phyloP scores from a whole-genome alignment of 2,113 vertebrate species.

The Asarcornis scutulata region DNA sequence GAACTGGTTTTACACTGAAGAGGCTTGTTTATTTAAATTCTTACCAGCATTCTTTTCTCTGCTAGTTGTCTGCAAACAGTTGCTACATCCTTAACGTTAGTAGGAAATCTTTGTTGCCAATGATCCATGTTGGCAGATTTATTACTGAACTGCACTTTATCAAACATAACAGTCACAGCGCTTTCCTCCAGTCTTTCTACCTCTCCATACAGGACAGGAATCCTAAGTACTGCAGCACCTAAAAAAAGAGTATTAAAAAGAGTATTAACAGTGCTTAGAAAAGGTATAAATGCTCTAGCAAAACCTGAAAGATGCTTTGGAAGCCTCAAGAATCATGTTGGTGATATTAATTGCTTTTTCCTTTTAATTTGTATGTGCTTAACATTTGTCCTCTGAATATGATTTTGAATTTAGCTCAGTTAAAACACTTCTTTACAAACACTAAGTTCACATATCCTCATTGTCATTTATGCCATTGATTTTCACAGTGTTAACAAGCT shows the following conservation, averaged over 20 bases:
- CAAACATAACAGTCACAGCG: constrained; percentile 90
- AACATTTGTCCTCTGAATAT: neutral
- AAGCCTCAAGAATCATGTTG: neutral
- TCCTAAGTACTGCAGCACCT: constrained; percentile 90
- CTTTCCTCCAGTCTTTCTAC: constrained; percentile 92
- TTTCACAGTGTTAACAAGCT: neutral
- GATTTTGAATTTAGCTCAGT: neutral
- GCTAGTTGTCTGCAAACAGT: constrained; percentile 88
- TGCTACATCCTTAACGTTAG: constrained; percentile 88
- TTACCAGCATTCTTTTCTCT: constrained; percentile 88
- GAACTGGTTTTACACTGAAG: neutral
- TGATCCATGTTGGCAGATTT: constrained; percentile 92
- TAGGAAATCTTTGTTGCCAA: constrained; percentile 91
- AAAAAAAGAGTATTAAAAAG: neutral
- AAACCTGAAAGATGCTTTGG: neutral
- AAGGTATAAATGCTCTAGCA: neutral
- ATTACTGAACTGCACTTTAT: constrained; percentile 86
- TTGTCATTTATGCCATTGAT: neutral
- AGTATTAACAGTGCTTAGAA: neutral
- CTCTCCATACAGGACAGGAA: constrained; percentile 91
- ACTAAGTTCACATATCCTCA: neutral
- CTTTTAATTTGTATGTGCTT: no score
- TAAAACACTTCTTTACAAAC: neutral
- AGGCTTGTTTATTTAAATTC: neutral
- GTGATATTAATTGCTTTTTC: neutral